Base-by-base conservation (phyloP, 2,797 vertebrate genomes). In the Echiichthys vipera region DNA sequence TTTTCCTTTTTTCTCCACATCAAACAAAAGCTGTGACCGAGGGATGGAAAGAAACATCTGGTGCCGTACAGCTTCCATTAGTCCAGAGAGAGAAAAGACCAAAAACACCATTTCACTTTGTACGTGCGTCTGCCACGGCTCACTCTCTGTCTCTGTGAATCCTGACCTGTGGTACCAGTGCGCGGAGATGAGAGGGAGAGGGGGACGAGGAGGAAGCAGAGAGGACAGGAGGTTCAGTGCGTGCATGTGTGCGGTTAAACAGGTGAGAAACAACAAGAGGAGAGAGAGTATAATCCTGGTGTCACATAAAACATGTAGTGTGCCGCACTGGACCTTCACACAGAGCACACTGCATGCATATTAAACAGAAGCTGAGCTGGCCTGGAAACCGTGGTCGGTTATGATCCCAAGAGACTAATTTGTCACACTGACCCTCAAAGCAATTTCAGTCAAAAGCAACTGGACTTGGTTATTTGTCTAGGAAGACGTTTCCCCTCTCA, bases 81-180 rank as follows among this genome's bases (percentile, higher is more conserved):
- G 58, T 55, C 53, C 50, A 78, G 32, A 70, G 15, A 36, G 30
- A 7, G 12, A 47, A 7, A 0, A 36, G 22, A 57, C 11, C 9
- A 74, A 53, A 72, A 57, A 63, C 47, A 8, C 7, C 34, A 5
- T 7, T 63, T 32, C 7, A 50, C 39, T 81, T 53, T 77, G 63
- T 74, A 40, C 43, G 29, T 66, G 27, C n/a, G 17, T 70, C 56
- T 74, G 40, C 53, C n/a, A 24, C 3, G 0, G 37, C 22, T 67
- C 69, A 36, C 61, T 72, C 30, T 24, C 37, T 46, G 51, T 63
- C 73, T 84, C 55, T 77, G 66, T 79, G 56, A 68, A 43, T 54
- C 10, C 43, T 83, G 82, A 85, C 83, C 84, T 74, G 34, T 39
- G 9, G 68, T 13, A 8, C 5, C 3, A 58, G 46, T 57, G 46